Evolutionary conservation across 2,888 invertebrate genomes (phyloP).

Genomic region (Ametastegia equiseti): DNA sequence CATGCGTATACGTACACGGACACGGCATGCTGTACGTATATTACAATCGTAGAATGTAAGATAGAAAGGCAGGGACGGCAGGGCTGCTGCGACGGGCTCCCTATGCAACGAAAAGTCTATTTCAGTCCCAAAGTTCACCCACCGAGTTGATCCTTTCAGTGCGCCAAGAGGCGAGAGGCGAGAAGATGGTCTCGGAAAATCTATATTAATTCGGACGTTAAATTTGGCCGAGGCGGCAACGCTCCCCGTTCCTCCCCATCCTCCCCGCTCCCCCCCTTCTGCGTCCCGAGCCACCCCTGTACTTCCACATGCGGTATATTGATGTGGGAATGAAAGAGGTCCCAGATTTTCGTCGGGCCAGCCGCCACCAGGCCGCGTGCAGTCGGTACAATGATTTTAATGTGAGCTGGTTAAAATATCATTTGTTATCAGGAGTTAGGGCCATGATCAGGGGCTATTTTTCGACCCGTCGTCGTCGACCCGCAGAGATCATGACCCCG

Average conservation of each 20-base stretch:
- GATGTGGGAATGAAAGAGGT: conserved; percentile 39
- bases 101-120: conserved; percentile 48
- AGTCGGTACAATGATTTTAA: conserved; percentile 7
- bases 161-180: background rate
- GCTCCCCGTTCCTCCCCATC: background rate
- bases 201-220: conserved; percentile 44
- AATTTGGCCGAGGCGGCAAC: conserved; percentile 6
- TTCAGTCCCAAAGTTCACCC: conserved; percentile 34
- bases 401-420: conserved; percentile 30
- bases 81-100: background rate
- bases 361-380: background rate
- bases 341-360: conserved; percentile 29
- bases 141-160: conserved; percentile 33
- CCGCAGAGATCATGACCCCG: background rate
- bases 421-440: conserved; percentile 27
- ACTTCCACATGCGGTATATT: conserved; percentile 12
- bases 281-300: background rate
- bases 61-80: conserved; percentile 41
- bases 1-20: background rate
- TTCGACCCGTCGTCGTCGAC: background rate
- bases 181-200: conserved; percentile 33
- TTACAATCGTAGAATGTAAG: conserved; percentile 7
- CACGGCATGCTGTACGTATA: background rate
- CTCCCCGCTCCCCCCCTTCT: background rate
- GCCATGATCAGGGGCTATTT: background rate